phyloP scores from a whole-genome alignment of 1,140 invertebrate species.

The Meloidogyne hapla region DNA sequence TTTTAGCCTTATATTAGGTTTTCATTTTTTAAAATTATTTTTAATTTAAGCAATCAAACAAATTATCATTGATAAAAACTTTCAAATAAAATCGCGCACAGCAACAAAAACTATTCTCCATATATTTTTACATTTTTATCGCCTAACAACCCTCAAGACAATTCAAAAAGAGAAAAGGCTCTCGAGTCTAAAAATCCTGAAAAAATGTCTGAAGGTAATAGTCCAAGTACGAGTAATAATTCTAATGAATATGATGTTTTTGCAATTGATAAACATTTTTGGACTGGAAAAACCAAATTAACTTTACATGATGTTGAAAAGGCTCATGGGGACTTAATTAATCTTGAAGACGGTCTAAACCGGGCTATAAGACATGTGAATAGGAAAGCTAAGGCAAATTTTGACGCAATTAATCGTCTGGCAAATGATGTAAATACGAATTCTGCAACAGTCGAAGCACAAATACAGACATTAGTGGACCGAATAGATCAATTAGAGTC shows the following conservation, averaged over 20 bases:
- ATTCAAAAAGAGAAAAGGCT: background rate
- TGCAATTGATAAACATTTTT: constrained; percentile 2
- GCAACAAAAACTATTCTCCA: background rate
- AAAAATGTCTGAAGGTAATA: background rate
- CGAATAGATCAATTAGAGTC: background rate
- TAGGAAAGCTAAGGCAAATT: background rate
- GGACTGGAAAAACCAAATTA: constrained; percentile 1
- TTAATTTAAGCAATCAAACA: background rate
- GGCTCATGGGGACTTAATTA: background rate
- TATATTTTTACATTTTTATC: background rate
- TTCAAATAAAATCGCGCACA: background rate
- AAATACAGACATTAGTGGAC: background rate
- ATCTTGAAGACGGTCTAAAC: background rate
- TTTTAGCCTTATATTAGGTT: background rate
- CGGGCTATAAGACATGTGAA: background rate
- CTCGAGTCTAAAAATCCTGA: constrained; percentile 8
- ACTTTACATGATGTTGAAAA: background rate
- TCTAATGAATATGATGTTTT: background rate
- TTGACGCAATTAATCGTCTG: background rate
- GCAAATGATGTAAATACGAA: background rate
- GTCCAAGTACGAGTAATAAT: background rate
- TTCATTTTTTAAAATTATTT: background rate
- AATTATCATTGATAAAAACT: background rate
- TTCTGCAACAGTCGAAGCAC: background rate
- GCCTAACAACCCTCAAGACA: too few species aligned